These are phyloP conservation scores for Vanessa tameamea DNA, from an alignment of 1,140 invertebrate genomes.

Conservation along the genomic window DNA sequence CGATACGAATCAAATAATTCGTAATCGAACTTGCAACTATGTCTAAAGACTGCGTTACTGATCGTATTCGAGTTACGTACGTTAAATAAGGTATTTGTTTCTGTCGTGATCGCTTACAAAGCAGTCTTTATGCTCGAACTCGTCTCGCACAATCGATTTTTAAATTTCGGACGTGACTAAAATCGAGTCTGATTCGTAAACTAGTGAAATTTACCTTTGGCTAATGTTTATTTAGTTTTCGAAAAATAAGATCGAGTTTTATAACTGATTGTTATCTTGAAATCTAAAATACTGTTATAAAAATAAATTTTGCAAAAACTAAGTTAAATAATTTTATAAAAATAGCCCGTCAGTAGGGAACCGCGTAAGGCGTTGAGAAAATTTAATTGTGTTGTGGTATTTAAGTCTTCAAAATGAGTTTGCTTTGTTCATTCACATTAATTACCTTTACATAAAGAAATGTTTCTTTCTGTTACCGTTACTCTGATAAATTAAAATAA, in stretches of 20 bases:
- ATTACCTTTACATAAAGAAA: too few species aligned
- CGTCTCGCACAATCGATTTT: slow-evolving; percentile 31
- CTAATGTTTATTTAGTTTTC: slow-evolving; percentile 12
- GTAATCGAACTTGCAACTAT: slow-evolving; percentile 17
- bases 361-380: too few species aligned
- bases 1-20: slow-evolving; percentile 12
- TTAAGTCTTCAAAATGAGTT: too few species aligned
- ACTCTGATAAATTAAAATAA: too few species aligned
- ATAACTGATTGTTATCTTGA: too few species aligned
- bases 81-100: slow-evolving; percentile 12
- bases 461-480: too few species aligned
- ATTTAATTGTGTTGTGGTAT: too few species aligned
- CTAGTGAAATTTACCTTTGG: slow-evolving; percentile 31
- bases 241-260: not conserved
- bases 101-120: slow-evolving; percentile 20
- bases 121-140: slow-evolving; percentile 42
- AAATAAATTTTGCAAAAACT: too few species aligned
- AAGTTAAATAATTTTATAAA: too few species aligned
- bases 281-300: too few species aligned
- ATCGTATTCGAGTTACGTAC: slow-evolving; percentile 4
- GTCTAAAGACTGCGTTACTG: slow-evolving; percentile 6
- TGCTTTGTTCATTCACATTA: too few species aligned
- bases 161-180: slow-evolving; percentile 42
- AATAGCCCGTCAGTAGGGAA: too few species aligned
- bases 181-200: slow-evolving; percentile 34